Evolutionary conservation across 2,113 vertebrate genomes (phyloP), one percentile per base, ranked within the genome.

Genomic region (Rana temporaria): DNA sequence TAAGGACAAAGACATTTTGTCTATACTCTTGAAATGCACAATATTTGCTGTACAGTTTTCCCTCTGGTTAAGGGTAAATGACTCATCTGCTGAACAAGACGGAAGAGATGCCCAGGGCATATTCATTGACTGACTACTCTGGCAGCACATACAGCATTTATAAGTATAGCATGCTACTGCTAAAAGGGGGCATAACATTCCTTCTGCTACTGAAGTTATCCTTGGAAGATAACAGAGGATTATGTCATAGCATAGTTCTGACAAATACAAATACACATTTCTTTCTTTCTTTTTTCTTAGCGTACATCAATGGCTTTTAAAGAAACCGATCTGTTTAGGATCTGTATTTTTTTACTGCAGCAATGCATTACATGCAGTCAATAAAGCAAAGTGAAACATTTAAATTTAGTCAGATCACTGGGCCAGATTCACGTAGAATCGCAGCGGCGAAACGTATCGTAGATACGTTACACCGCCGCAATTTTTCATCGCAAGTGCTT

Each of bases 51-150:
- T 88, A 90, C 89, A 30, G 79, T 90, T 83, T 90, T 81, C 79
- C 89, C 86, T 88, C 90, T 91, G 91, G 93, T 91, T 87, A 89
- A 90, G 87, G 85, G 88, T 90, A 90, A 91, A 88, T 89, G 90
- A 88, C 90, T 89, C 88, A 85, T 85, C 87, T 91, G 53, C 88
- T 78, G 66, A 89, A 87, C 88, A 84, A 88, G 86, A 78, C 82
- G 87, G 89, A 88, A 87, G 86, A 89, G 85, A 83, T 85, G 91
- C 92, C 90, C 22, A 79, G 88, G 90, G 93, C 89, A 85, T 86
- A 88, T 86, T 86, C 38, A 85, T 85, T 82, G 90, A 89, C 92
- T 86, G 87, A 82, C 78, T 87, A 86, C 82, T 83, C 78, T 86
- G 87, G 81, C 73, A 73, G 80, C 71, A 78, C 87, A 81, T 73